Evolutionary conservation across 2,888 invertebrate genomes (phyloP).

Genomic region (Eurytoma californica): DNA sequence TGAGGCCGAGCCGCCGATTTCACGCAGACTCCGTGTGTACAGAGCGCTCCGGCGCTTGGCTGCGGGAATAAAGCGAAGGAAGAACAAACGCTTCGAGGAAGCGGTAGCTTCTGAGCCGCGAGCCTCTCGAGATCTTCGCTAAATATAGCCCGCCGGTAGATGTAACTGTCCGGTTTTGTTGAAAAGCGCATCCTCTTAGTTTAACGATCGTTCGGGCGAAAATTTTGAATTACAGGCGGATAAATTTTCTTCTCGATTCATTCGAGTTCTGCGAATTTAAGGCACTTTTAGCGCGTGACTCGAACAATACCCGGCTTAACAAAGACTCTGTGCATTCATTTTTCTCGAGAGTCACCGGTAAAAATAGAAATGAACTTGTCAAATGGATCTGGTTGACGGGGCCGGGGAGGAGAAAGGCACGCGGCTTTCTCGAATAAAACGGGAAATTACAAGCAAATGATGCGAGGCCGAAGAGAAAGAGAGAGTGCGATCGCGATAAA

Average conservation of each 20-base stretch:
- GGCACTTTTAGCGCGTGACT: too few species aligned
- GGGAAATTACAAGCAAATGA: background rate
- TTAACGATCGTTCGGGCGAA: too few species aligned
- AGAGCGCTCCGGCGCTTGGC: background rate
- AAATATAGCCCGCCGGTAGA: background rate
- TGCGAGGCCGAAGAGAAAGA: background rate
- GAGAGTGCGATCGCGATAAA: constrained; percentile 23
- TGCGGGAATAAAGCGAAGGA: constrained; percentile 5
- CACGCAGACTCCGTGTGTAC: background rate
- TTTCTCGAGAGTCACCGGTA: too few species aligned
- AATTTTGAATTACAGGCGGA: too few species aligned
- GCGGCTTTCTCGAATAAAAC: background rate
- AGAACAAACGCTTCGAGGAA: background rate
- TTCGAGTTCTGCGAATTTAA: too few species aligned
- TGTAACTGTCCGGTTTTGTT: too few species aligned
- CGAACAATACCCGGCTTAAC: too few species aligned
- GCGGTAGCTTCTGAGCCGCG: constrained; percentile 8
- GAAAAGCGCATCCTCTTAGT: too few species aligned
- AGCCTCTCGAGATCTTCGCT: background rate
- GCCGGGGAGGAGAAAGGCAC: background rate
- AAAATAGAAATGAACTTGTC: constrained; percentile 18
- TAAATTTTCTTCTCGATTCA: too few species aligned
- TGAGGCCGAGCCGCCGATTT: background rate
- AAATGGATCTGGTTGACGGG: background rate
- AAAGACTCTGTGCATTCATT: too few species aligned